These are phyloP conservation scores for Ceriagrion tenellum DNA, from an alignment of 2,888 invertebrate genomes.

Conservation along the genomic window DNA sequence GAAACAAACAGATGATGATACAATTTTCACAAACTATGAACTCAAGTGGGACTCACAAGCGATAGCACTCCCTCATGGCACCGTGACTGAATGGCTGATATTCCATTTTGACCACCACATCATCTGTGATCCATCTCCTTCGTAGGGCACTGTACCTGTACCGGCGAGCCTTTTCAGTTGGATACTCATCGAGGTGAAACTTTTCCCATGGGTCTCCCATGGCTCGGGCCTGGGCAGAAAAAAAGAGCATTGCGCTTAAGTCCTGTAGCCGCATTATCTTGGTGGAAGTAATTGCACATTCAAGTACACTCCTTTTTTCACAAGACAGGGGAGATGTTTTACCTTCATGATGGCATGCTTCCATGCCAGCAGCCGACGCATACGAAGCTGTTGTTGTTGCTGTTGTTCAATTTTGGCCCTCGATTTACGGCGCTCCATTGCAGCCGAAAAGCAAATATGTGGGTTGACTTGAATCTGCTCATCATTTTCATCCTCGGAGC, in stretches of 20 bases:
- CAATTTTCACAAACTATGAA: background rate
- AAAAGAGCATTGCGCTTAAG: background rate
- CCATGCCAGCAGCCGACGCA: conserved; percentile 69
- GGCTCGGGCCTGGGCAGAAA: conserved; percentile 72
- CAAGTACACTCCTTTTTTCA: no score
- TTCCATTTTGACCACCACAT: conserved; percentile 79
- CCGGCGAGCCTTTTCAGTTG: conserved; percentile 77
- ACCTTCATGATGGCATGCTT: conserved; percentile 70
- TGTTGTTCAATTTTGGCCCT: conserved; percentile 65
- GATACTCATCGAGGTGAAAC: conserved; percentile 78
- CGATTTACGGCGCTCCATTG: conserved; percentile 68
- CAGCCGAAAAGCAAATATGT: conserved; percentile 70
- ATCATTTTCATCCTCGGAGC: conserved; percentile 64
- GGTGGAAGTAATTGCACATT: no score
- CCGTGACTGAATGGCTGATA: conserved; percentile 79
- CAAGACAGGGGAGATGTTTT: background rate
- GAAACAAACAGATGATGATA: background rate
- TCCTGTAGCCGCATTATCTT: background rate
- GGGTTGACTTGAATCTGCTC: conserved; percentile 64
- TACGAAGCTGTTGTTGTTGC: conserved; percentile 68
- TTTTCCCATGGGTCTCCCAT: conserved; percentile 79
- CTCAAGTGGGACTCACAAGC: conserved; percentile 77
- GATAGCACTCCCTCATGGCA: conserved; percentile 81
- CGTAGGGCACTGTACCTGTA: conserved; percentile 79
- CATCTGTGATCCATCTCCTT: conserved; percentile 79